phyloP scores from a whole-genome alignment of 2,113 vertebrate genomes.

The Brachyhypopomus gauderio region DNA sequence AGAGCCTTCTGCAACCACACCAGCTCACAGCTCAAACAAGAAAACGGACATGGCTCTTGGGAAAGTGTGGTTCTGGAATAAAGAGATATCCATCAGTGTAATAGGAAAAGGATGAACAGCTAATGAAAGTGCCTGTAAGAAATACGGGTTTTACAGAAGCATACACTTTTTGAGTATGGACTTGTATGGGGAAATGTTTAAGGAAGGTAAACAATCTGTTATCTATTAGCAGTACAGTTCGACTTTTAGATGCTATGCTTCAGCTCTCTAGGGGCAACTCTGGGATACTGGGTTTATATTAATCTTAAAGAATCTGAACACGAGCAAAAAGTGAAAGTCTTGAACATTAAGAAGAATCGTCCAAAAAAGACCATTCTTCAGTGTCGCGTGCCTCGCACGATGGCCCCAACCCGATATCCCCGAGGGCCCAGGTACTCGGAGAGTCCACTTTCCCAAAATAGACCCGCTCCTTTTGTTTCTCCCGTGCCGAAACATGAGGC shows the following conservation, averaged over 20 bases:
- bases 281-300: neutral
- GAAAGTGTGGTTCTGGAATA: neutral
- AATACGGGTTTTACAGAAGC: neutral
- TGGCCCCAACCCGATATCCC: conserved; percentile 27
- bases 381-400: conserved; percentile 40
- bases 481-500: conserved; percentile 17
- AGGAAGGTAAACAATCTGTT: neutral
- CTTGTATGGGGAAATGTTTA: neutral
- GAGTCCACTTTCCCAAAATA: conserved; percentile 55
- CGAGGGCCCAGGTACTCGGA: conserved; percentile 31
- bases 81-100: neutral
- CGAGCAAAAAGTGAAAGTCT: neutral
- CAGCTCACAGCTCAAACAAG: neutral
- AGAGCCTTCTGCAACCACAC: neutral
- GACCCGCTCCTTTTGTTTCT: conserved; percentile 51
- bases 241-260: no score
- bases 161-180: neutral
- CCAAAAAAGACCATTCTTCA: conserved; percentile 35
- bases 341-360: conserved; percentile 3
- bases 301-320: neutral
- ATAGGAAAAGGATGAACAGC: neutral
- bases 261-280: neutral
- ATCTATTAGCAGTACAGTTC: neutral
- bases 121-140: neutral
- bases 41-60: neutral